Conservation (phyloP, 1,140 invertebrate species). For the Schlechtendalia chinensis region DNA sequence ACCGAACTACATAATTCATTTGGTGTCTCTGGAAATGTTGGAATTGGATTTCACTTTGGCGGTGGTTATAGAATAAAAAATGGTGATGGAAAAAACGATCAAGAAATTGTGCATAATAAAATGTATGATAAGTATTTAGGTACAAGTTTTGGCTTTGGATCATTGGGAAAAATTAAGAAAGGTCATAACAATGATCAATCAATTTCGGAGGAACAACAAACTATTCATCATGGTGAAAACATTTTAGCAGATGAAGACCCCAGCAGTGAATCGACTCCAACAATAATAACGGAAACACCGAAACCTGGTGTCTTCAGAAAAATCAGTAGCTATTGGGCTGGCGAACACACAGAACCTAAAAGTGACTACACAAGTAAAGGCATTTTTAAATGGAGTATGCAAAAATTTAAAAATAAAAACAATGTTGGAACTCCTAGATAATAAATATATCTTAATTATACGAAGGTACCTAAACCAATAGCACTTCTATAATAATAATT, state of each 20-base stretch:
- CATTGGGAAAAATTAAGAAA: constrained; percentile 12
- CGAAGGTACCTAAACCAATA: not conserved
- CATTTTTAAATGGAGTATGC: constrained; percentile 31
- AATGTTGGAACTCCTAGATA: constrained; percentile 31
- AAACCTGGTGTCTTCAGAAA: constrained; percentile 25
- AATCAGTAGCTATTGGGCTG: constrained; percentile 1
- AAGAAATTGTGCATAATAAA: constrained; percentile 10
- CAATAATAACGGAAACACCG: not conserved
- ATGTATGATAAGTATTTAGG: constrained; percentile 43
- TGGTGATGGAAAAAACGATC: constrained; percentile 3
- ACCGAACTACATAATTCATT: constrained; percentile 7
- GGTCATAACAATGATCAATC: constrained; percentile 13
- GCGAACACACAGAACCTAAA: constrained; percentile 17
- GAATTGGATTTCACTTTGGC: constrained; percentile 33
- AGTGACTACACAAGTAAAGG: not conserved
- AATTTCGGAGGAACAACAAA: not conserved
- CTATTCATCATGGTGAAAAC: constrained; percentile 8
- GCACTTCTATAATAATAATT: not conserved
- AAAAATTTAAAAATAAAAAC: constrained; percentile 40
- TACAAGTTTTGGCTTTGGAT: constrained; percentile 47
- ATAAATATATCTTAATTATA: not conserved
- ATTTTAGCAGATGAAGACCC: not conserved
- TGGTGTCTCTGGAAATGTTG: constrained; percentile 42
- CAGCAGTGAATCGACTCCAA: not conserved
- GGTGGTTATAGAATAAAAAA: constrained; percentile 33